phyloP scores from a whole-genome alignment of 2,888 invertebrate species.

The Salpingus planirostris region DNA sequence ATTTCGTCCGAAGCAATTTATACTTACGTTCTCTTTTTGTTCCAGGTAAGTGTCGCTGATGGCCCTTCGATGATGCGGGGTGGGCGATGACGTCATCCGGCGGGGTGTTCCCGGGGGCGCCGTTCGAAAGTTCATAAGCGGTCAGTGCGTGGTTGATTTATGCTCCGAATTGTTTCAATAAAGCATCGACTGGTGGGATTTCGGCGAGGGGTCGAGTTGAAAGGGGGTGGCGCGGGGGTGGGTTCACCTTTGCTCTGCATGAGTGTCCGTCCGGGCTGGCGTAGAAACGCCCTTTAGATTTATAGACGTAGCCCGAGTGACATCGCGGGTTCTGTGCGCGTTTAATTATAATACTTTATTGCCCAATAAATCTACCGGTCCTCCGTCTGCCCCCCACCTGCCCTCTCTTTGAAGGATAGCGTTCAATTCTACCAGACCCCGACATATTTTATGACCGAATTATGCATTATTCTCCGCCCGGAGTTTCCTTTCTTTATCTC shows the following conservation, averaged over 20 bases:
- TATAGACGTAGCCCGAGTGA: slow-evolving; percentile 45
- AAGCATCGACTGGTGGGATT: slow-evolving; percentile 16
- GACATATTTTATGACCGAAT: slow-evolving; percentile 62
- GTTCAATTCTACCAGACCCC: slow-evolving; percentile 58
- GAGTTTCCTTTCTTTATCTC: slow-evolving; percentile 24
- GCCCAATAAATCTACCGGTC: slow-evolving; percentile 61
- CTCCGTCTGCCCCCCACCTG: slow-evolving; percentile 42
- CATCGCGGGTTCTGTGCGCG: slow-evolving; percentile 48
- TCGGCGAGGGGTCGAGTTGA: slow-evolving; percentile 3
- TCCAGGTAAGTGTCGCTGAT: slow-evolving; percentile 10
- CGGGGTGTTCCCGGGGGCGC: too few relatives aligned
- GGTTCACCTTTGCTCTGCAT: slow-evolving; percentile 49
- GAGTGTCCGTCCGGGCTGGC: slow-evolving; percentile 45
- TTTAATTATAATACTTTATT: slow-evolving; percentile 76
- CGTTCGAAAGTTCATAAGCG: slow-evolving; percentile 21
- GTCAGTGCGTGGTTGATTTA: slow-evolving; percentile 24
- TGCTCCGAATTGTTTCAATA: slow-evolving; percentile 24
- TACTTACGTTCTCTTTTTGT: slow-evolving; percentile 9
- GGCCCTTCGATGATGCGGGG: not conserved
- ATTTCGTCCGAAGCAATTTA: too few relatives aligned
- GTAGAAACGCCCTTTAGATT: slow-evolving; percentile 42
- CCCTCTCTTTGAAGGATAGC: slow-evolving; percentile 51
- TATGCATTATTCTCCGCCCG: slow-evolving; percentile 44
- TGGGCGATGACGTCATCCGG: too few relatives aligned
- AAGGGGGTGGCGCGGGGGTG: slow-evolving; percentile 10